A percentile compares a stretch with the other conserved stretches of the same genome.
Evolutionary conservation across 2,113 vertebrate species (phyloP).

Genomic region (Porphyrio hochstetteri): DNA sequence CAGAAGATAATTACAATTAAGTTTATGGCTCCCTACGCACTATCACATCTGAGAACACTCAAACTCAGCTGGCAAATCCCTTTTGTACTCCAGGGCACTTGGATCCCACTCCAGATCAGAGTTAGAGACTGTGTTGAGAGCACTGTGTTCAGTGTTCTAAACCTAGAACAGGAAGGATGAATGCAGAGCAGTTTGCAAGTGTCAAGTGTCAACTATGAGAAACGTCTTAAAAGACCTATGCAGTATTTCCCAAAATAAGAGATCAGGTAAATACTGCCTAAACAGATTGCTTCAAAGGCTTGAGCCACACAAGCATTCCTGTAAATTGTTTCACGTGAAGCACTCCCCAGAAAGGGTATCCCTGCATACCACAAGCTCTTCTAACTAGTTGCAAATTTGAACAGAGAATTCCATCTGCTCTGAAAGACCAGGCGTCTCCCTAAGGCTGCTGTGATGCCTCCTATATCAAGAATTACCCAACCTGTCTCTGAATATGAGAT

Average conservation of each 20-base stretch:
- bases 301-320: accelerated
- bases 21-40: not conserved
- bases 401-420: not conserved
- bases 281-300: not conserved
- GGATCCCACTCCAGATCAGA: not conserved
- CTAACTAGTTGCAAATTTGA: not conserved
- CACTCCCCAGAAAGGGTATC: not conserved
- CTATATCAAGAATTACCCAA: not conserved
- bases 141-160: not conserved
- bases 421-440: not conserved
- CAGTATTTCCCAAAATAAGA: not conserved
- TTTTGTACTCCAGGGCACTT: not conserved
- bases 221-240: not conserved
- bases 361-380: not conserved
- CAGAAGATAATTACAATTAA: not conserved
- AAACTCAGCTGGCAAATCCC: not conserved
- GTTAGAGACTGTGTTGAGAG: not conserved
- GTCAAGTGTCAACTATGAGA: not conserved
- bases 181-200: not conserved
- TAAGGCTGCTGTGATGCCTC: not conserved
- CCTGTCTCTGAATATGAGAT: not conserved
- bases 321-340: not conserved
- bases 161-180: not conserved
- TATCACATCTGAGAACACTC: not conserved
- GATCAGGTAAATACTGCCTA: not conserved